Evolutionary conservation across 1,140 invertebrate genomes (phyloP), one percentile per base, ranked within the genome.

Genomic region (Caenorhabditis inopinata): DNA sequence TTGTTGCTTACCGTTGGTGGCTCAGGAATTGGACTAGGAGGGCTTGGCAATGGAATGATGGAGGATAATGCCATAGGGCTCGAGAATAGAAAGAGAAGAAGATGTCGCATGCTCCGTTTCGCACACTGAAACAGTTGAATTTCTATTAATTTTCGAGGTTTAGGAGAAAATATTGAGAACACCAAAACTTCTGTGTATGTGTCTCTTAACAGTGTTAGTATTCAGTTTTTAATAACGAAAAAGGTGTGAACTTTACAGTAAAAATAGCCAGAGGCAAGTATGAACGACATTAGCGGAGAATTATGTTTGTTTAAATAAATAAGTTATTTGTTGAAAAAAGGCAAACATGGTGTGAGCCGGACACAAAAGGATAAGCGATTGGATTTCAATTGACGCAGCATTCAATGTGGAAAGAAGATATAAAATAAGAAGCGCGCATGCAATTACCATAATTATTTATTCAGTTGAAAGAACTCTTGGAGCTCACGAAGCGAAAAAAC

Each of bases 381-480:
- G 58, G 32, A 68, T 68, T 68, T 68, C 58, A 68, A 38, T 21
- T 4, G 32, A 68, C 21, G 58, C 32, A 38, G n/a, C n/a, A 42
- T 16, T 58, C 27, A 32, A 29, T 68, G 58, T 9, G n/a, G 25
- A 38, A 42, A 21, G 32, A 16, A 51, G n/a, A 51, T 23, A 23
- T 4, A 58, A 38, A 38, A 68, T 38, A 21, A 68, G 58, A 38
- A 4, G 29, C 25, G 32, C 16, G 32, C 29, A 38, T 29, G 58
- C 58, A 68, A 68, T 68, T 68, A 68, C 58, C 58, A 68, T 68
- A 68, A 68, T 68, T 68, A 68, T 68, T 68, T 68, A 68, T 68
- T 68, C 58, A 38, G 58, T 38, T 68, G 58, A 68, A 21, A 32
- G n/a, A n/a, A n/a, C n/a, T n/a, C n/a, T n/a, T n/a, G n/a, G n/a